Evolutionary conservation across 2,797 vertebrate species (phyloP).

Genomic region (Eptatretus atami): DNA sequence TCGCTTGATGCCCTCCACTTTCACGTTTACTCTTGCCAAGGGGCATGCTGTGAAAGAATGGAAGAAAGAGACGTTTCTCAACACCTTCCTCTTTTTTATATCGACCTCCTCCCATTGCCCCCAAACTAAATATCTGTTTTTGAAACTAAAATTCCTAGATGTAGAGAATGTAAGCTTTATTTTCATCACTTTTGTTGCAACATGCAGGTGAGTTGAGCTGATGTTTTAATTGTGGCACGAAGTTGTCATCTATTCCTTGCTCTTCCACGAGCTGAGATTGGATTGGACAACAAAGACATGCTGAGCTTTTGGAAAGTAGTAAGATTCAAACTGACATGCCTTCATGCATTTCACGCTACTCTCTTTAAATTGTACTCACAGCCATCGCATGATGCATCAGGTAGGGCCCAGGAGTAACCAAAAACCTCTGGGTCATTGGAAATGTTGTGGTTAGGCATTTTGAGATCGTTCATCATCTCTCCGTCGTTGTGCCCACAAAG

Average conservation of each 20-base stretch:
- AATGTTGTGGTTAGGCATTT: constrained; percentile 5
- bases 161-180: no score
- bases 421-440: background rate
- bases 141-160: no score
- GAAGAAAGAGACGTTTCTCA: background rate
- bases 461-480: constrained; percentile 6
- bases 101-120: no score
- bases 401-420: background rate
- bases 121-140: no score
- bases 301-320: no score
- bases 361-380: background rate
- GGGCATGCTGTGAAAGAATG: background rate
- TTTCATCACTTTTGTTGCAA: no score
- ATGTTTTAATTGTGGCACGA: background rate
- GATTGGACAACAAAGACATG: no score
- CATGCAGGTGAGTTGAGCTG: background rate
- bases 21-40: background rate
- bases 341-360: no score
- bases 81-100: no score
- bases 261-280: no score
- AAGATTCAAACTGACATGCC: no score
- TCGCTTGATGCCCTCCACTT: background rate
- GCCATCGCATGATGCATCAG: constrained; percentile 1
- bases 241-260: background rate
- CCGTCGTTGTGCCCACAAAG: constrained; percentile 8